A percentile compares a stretch with the other conserved stretches of the same genome.
These are phyloP conservation scores for Chrysemys picta DNA, from an alignment of 2,113 vertebrate genomes.

Conservation along the genomic window DNA sequence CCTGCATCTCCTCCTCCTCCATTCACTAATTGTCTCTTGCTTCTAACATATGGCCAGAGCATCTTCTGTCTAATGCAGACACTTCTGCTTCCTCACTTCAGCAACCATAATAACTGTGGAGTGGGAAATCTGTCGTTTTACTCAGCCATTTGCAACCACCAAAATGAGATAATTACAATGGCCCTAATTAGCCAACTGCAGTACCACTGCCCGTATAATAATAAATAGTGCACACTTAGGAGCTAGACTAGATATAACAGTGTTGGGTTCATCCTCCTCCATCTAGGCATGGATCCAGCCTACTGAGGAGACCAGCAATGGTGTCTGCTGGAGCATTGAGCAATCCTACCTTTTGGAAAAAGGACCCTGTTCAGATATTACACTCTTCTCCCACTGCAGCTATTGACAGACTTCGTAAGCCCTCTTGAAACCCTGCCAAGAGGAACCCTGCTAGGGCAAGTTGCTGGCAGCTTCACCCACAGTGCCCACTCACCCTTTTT, in stretches of 20 bases:
- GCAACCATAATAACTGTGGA: conserved; percentile 6
- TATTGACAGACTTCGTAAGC: neutral
- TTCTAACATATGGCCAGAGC: conserved; percentile 2
- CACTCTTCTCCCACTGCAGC: neutral
- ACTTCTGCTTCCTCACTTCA: conserved; percentile 24
- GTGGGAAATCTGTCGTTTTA: neutral
- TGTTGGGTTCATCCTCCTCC: neutral
- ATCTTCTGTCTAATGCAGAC: neutral
- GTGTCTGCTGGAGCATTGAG: neutral
- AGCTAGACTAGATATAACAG: neutral
- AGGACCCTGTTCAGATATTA: neutral
- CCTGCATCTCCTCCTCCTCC: neutral
- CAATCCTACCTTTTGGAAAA: neutral
- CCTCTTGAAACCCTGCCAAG: conserved; percentile 6
- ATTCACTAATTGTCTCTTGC: neutral
- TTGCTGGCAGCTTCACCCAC: neutral
- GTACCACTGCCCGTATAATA: conserved; percentile 41
- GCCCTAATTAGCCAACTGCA: conserved; percentile 42
- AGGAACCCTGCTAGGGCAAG: conserved; percentile 12
- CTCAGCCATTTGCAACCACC: neutral
- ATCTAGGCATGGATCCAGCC: neutral
- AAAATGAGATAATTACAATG: conserved; percentile 37
- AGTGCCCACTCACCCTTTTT: neutral
- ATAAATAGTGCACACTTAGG: neutral
- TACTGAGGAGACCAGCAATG: neutral